phyloP scores from a whole-genome alignment of 1,140 invertebrate genomes.

The Hycleus cichorii region DNA sequence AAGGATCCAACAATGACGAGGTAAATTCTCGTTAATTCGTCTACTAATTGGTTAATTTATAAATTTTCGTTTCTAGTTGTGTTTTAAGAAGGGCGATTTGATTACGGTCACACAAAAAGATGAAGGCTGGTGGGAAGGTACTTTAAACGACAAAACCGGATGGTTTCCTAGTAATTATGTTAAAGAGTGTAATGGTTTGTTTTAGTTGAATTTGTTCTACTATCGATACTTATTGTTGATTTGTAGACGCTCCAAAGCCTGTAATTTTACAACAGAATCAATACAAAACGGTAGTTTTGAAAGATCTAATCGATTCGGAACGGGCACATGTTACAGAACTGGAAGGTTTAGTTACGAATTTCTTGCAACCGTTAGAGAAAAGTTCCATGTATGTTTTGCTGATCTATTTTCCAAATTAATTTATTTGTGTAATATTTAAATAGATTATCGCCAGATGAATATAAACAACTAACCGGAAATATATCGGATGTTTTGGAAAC shows the following conservation, averaged over 20 bases:
- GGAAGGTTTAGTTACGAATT: constrained; percentile 74
- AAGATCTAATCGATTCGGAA: constrained; percentile 90
- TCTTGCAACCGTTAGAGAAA: constrained; percentile 74
- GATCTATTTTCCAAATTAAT: neutral
- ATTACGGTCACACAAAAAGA: constrained; percentile 90
- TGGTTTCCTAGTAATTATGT: constrained; percentile 99
- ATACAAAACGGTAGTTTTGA: constrained; percentile 60
- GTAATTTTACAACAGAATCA: constrained; percentile 31
- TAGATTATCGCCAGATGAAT: constrained; percentile 80
- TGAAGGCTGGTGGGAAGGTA: constrained; percentile 98
- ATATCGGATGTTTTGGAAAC: constrained; percentile 77
- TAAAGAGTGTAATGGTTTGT: constrained; percentile 69
- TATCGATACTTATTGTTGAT: neutral
- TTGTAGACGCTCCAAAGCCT: constrained; percentile 31
- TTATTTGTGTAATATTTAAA: constrained; percentile 27
- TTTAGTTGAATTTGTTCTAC: neutral
- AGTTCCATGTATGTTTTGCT: constrained; percentile 63
- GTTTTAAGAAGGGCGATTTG: constrained; percentile 92
- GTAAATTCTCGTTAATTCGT: constrained; percentile 43
- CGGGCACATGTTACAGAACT: constrained; percentile 81
- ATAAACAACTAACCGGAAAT: constrained; percentile 78
- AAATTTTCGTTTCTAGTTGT: constrained; percentile 57
- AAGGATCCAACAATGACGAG: constrained; percentile 95
- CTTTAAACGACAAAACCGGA: constrained; percentile 86
- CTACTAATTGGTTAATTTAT: neutral